Percentiles rank a stretch among this genome's conserved stretches.
phyloP scores from a whole-genome alignment of 2,888 invertebrate genomes.

The Drosophila koepferae region DNA sequence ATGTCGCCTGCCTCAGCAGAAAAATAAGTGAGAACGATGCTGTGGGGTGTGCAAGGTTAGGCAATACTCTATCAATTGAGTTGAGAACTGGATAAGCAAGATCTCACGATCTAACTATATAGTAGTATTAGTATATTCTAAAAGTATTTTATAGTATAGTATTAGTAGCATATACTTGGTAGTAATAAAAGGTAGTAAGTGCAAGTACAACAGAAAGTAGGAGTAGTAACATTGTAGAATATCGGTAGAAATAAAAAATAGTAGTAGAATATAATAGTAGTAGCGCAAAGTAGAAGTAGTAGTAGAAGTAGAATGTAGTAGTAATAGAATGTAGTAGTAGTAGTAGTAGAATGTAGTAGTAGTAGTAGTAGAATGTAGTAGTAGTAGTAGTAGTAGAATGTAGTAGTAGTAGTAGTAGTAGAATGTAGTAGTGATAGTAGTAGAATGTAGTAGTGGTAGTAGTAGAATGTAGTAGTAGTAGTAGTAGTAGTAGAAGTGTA shows the following conservation, averaged over 20 bases:
- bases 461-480: too few relatives aligned
- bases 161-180: background rate
- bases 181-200: background rate
- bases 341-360: background rate
- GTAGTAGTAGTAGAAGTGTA: background rate
- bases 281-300: too few relatives aligned
- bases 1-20: slow-evolving; percentile 49
- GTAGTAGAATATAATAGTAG: background rate
- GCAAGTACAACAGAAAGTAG: too few relatives aligned
- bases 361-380: too few relatives aligned
- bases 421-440: background rate
- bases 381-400: too few relatives aligned
- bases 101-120: too few relatives aligned
- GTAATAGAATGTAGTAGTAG: background rate
- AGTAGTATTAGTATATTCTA: background rate
- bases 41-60: background rate
- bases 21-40: background rate
- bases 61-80: background rate
- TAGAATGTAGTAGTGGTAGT: background rate
- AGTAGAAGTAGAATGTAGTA: too few relatives aligned
- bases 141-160: too few relatives aligned
- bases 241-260: background rate
- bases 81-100: background rate
- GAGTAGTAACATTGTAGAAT: too few relatives aligned
- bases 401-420: background rate